Evolutionary conservation across 2,797 vertebrate genomes (phyloP).

Genomic region (Tokudaia muenninki): DNA sequence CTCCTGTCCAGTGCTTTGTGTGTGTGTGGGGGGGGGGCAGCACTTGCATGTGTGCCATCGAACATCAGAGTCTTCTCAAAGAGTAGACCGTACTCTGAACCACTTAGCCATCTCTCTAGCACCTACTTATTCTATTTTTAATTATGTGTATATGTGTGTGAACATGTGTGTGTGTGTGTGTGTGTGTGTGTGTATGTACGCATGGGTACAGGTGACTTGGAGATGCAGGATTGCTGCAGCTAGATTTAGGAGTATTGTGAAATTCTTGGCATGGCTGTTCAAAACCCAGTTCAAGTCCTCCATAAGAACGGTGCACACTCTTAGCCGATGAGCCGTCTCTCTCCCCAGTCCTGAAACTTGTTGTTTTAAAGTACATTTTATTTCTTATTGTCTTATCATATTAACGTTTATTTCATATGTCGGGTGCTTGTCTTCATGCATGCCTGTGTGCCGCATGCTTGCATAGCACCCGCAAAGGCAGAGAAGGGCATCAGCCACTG

Average conservation of each 20-base stretch:
- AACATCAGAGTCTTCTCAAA: not conserved
- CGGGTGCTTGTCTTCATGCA: too few relatives aligned
- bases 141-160: not conserved
- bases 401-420: not conserved
- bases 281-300: not conserved
- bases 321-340: not conserved
- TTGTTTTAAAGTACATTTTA: slow-evolving; percentile 8
- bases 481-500: not conserved
- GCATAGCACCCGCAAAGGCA: not conserved
- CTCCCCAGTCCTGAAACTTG: not conserved
- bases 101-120: not conserved
- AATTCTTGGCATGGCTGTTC: not conserved
- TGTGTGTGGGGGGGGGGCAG: too few relatives aligned
- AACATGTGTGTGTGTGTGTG: too few relatives aligned
- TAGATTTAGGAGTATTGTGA: not conserved
- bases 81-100: not conserved
- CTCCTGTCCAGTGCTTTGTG: slow-evolving; percentile 1
- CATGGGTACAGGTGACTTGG: not conserved
- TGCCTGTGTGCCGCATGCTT: not conserved
- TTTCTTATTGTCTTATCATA: not conserved
- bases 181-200: not conserved
- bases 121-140: not conserved
- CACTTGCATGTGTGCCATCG: too few relatives aligned
- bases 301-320: not conserved
- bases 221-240: too few relatives aligned